Evolutionary conservation across 2,113 vertebrate species (phyloP), one percentile per base, ranked within the genome.

Genomic region (Chroicocephalus ridibundus): DNA sequence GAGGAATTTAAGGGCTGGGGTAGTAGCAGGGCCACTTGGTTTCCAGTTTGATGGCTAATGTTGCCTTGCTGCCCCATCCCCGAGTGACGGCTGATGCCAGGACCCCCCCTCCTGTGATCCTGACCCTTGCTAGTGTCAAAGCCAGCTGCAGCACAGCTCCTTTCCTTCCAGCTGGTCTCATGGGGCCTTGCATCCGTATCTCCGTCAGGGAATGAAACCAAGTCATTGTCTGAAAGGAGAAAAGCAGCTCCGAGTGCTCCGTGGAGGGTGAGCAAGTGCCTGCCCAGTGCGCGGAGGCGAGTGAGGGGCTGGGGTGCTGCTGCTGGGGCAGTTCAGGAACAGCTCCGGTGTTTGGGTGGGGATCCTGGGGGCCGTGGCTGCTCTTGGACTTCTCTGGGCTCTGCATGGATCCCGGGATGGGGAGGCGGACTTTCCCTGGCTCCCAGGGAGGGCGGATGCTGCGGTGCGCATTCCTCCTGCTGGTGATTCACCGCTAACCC

Each of bases 21-120:
- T 10, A 42, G 24, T 11, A 18, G 16, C 9, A 11, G 38, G 25
- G 47, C 55, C n/a, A 10, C n/a, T 52, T 66, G 32, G 13, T 62
- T 55, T 49, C 57, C 54, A 18, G 34, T 40, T 46, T 40, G 36
- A 31, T 47, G 3, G 3, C 71, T 40, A 2, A 24, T 36, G 49
- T 76, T 32, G 27, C 40, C 36, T 36, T 51, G n/a, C 44, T 58
- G 74, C 40, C 16, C 46, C 36, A 36, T 26, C 54, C 47, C 36
- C 1, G 1, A 10, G 78, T 25, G 49, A 22, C 1, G 3, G 21
- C 49, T 44, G 36, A 3, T 20, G 29, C 60, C 11, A 32, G 61
- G 61, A n/a, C 13, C n/a, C 85, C 40, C 47, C 19, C 26, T 34
- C 20, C 55, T 29, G 49, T 9, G 20, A 32, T 34, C 51, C 20